Evolutionary conservation across 2,797 vertebrate genomes (phyloP).

Genomic region (Leuciscus waleckii): DNA sequence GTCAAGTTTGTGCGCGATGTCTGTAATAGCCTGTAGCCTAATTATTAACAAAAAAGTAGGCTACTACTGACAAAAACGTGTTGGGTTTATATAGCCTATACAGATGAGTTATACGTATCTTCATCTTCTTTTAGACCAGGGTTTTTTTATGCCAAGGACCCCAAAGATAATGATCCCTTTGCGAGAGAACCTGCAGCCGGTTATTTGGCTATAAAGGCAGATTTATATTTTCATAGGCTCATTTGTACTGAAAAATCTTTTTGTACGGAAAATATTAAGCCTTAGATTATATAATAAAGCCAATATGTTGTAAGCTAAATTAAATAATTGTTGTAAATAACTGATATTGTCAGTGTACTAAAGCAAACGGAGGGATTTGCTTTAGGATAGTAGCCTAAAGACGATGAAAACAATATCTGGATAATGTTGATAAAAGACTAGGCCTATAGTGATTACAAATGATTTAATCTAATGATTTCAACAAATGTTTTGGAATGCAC

Average conservation of each 20-base stretch:
- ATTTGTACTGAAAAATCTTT: not conserved
- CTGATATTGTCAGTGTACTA: not conserved
- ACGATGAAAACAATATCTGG: not conserved
- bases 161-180: not conserved
- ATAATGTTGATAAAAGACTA: not conserved
- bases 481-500: not conserved
- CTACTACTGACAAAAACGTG: not conserved
- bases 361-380: not conserved
- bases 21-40: not conserved
- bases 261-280: not conserved
- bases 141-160: not conserved
- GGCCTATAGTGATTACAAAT: not conserved
- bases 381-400: too few species aligned
- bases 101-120: not conserved
- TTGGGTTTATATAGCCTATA: not conserved
- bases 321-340: not conserved
- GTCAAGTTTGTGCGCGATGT: not conserved
- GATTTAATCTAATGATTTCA: not conserved
- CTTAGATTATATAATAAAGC: not conserved
- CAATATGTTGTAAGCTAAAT: not conserved
- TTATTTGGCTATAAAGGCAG: not conserved
- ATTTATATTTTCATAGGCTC: not conserved
- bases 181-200: not conserved
- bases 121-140: not conserved
- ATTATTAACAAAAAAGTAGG: not conserved